Base-by-base conservation (phyloP, 37 sponge, comb jelly and placozoan species). In the Eunapius fragilis region DNA sequence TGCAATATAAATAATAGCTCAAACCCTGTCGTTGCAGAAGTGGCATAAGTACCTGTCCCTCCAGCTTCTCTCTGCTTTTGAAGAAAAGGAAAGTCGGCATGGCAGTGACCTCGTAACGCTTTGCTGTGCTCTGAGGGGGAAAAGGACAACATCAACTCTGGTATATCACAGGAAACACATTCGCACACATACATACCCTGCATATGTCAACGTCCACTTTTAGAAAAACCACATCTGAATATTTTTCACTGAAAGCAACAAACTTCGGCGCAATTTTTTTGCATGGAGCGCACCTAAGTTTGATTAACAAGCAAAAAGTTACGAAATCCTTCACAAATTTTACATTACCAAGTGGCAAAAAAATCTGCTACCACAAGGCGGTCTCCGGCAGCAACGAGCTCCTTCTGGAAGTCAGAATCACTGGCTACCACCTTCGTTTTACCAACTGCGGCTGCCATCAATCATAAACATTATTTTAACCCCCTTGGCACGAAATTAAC, bases 31-130 rank as follows among this genome's bases (percentile, higher is more conserved):
- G 10, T 13, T 71, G 30, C 30, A 71, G 7, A 33, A 0, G 5
- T 1, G 28, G 30, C 25, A 72, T 31, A 13, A 72, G 74, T 72
- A 77, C 78, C 78, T 77, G 78, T 0, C 45, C 28, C 58, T 91
- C 80, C 10, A 95, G 2, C 58, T 71, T 82, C 69, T 88, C 85
- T 48, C 75, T 41, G 31, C 84, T 90, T 68, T 34, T 83, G 79
- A 95, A 89, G 82, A 95, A 92, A 26, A 84, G 37, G 50, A 95
- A 95, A 2, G 94, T 87, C 0, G 96, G 96, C 76, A 87, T 87
- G 25, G 96, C 37, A 0, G 70, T 45, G 2, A 95, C 85, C 47
- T 77, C 93, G 78, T 92, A 92, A 0, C 85, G 58, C 26, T 30
- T 38, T 23, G 96, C 93, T 67, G 85, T 89, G 70, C 84, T 87